phyloP scores from a whole-genome alignment of 1,140 invertebrate genomes.

The Apis dorsata region DNA sequence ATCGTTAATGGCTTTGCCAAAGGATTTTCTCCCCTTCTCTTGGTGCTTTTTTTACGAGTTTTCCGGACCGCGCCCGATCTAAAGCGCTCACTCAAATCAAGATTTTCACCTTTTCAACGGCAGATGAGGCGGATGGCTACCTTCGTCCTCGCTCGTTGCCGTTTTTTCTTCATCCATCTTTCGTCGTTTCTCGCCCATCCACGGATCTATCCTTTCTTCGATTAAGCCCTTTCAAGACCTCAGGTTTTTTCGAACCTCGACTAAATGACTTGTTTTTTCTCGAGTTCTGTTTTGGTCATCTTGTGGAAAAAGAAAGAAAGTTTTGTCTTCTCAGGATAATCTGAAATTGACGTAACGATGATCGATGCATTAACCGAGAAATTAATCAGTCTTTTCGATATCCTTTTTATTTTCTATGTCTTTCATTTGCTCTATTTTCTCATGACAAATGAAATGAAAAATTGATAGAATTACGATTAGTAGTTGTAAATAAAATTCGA shows the following conservation, averaged over 20 bases:
- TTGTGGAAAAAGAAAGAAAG: not conserved
- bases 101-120: conserved; percentile 69
- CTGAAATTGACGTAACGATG: conserved; percentile 51
- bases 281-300: not conserved
- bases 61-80: conserved; percentile 53
- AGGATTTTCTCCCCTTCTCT: conserved; percentile 67
- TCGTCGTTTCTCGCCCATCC: conserved; percentile 33
- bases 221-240: conserved; percentile 35
- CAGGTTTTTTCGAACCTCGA: not conserved
- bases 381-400: conserved; percentile 8
- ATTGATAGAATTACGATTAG: not conserved
- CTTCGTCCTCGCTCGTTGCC: not conserved
- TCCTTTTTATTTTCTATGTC: not conserved
- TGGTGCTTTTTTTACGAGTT: conserved; percentile 56
- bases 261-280: conserved; percentile 52
- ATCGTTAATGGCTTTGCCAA: conserved; percentile 71
- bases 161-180: conserved; percentile 63
- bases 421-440: too few relatives aligned
- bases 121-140: conserved; percentile 49
- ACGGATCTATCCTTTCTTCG: conserved; percentile 28
- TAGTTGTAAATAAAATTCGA: too few relatives aligned
- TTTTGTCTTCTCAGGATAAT: conserved; percentile 33
- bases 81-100: conserved; percentile 69
- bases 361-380: conserved; percentile 31
- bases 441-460: not conserved